phyloP scores from a whole-genome alignment of 2,797 vertebrate species.

The Cynodonichthys magdalenae region DNA sequence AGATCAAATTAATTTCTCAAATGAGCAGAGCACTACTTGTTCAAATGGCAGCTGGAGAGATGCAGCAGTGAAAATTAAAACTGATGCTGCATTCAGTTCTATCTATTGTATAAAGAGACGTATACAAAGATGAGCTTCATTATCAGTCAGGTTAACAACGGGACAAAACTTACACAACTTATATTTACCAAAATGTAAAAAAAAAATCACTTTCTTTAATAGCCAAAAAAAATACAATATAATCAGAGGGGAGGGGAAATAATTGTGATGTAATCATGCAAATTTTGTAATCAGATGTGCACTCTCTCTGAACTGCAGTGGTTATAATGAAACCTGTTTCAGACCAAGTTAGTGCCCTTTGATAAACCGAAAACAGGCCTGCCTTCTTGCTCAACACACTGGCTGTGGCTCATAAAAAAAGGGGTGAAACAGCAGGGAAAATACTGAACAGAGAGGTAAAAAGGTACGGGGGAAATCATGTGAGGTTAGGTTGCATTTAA shows the following conservation, averaged over 20 bases:
- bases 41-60: slow-evolving; percentile 18
- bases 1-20: slow-evolving; percentile 54
- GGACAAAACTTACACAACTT: too few species aligned
- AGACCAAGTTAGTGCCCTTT: slow-evolving; percentile 47
- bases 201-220: too few species aligned
- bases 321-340: slow-evolving; percentile 46
- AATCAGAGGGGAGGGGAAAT: slow-evolving; percentile 19
- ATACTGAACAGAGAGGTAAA: slow-evolving; percentile 36
- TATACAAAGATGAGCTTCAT: not conserved
- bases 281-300: slow-evolving; percentile 59
- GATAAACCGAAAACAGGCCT: slow-evolving; percentile 58
- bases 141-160: not conserved
- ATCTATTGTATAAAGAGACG: slow-evolving; percentile 13
- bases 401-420: slow-evolving; percentile 32
- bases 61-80: slow-evolving; percentile 21
- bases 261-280: slow-evolving; percentile 60
- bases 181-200: too few species aligned
- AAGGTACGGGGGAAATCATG: slow-evolving; percentile 56
- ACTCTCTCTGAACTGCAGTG: slow-evolving; percentile 51
- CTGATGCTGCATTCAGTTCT: slow-evolving; percentile 10
- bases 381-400: slow-evolving; percentile 49
- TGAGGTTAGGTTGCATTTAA: slow-evolving; percentile 67
- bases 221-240: too few species aligned
- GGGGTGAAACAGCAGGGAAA: slow-evolving; percentile 22
- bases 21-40: slow-evolving; percentile 32